Conservation (phyloP, 2,113 vertebrate species). For the Zosterops japonicus region DNA sequence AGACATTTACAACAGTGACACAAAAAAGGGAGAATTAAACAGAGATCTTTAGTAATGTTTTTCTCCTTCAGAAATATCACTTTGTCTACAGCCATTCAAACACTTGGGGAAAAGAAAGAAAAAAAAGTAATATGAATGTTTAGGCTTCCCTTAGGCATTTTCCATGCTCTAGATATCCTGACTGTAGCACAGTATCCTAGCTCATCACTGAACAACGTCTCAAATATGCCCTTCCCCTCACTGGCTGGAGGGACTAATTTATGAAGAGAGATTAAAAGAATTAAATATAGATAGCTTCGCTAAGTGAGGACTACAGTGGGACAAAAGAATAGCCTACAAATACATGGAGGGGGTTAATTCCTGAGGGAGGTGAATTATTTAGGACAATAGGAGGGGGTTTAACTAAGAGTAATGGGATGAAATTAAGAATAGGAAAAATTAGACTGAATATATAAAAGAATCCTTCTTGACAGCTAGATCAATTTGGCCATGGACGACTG, state of each 20-base stretch:
- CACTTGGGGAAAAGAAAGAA: background rate
- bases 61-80: slow-evolving; percentile 33
- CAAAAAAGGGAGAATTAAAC: background rate
- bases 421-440: slow-evolving; percentile 49
- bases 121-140: slow-evolving; percentile 15
- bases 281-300: slow-evolving; percentile 54
- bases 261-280: slow-evolving; percentile 61
- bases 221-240: slow-evolving; percentile 4
- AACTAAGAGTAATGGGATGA: slow-evolving; percentile 50
- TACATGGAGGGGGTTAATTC: slow-evolving; percentile 27
- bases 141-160: slow-evolving; percentile 55
- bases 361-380: slow-evolving; percentile 60
- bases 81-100: background rate
- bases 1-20: slow-evolving; percentile 18
- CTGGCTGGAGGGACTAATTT: slow-evolving; percentile 60
- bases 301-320: slow-evolving; percentile 46
- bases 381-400: slow-evolving; percentile 34
- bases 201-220: background rate
- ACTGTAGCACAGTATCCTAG: background rate
- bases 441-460: slow-evolving; percentile 9
- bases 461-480: slow-evolving; percentile 11
- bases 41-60: slow-evolving; percentile 6
- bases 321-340: slow-evolving; percentile 49
- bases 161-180: slow-evolving; percentile 19
- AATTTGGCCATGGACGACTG: background rate